Evolutionary conservation across 2,113 vertebrate genomes (phyloP).

Genomic region (Sylvia atricapilla): DNA sequence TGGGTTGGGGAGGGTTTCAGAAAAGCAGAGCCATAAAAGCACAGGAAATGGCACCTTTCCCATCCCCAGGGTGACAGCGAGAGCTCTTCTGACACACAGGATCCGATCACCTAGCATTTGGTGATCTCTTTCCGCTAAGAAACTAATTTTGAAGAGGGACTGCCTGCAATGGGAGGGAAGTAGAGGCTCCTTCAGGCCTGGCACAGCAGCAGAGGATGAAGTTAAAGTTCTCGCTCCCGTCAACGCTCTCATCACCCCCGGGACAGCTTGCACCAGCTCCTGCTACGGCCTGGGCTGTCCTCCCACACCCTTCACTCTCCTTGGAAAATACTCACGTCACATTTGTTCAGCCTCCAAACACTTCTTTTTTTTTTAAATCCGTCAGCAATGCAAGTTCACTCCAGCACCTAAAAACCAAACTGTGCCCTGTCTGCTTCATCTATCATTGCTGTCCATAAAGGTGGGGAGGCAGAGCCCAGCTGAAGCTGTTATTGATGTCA

Average conservation of each 20-base stretch:
- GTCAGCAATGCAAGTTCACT: background rate
- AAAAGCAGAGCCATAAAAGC: background rate
- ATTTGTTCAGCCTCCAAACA: slow-evolving; percentile 17
- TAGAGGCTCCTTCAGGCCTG: background rate
- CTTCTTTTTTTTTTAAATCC: background rate
- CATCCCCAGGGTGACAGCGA: background rate
- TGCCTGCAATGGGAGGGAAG: background rate
- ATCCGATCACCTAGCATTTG: background rate
- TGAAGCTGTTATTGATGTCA: slow-evolving; percentile 16
- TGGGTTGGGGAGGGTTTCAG: background rate
- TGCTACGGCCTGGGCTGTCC: slow-evolving; percentile 8
- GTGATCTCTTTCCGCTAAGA: background rate
- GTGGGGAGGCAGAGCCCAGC: slow-evolving; percentile 12
- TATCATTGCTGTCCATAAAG: background rate
- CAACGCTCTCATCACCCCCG: background rate
- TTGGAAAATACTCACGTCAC: background rate
- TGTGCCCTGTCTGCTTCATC: slow-evolving; percentile 17
- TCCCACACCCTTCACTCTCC: slow-evolving; percentile 38
- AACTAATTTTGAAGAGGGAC: background rate
- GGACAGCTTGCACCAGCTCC: slow-evolving; percentile 30
- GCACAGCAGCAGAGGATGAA: background rate
- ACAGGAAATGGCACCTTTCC: background rate
- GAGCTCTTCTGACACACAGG: background rate
- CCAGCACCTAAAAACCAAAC: background rate
- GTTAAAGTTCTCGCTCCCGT: background rate